A percentile compares a stretch with the other conserved stretches of the same genome.
Evolutionary conservation across 2,113 vertebrate genomes (phyloP).

Genomic region (Passer montanus): DNA sequence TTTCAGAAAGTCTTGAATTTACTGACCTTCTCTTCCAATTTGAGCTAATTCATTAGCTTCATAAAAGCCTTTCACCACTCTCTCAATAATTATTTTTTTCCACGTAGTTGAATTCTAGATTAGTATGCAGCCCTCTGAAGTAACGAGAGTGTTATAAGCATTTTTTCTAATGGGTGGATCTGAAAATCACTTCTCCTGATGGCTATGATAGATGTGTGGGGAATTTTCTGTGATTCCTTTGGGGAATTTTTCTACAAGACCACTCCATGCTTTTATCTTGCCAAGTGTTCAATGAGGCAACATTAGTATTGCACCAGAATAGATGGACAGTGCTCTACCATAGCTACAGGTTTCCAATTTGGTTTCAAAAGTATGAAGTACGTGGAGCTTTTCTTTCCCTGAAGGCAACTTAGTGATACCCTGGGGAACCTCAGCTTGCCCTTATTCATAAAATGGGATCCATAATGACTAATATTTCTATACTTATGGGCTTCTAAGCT

Average conservation of each 20-base stretch:
- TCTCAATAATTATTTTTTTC: constrained; percentile 46
- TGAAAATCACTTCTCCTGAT: not conserved
- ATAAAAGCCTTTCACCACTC: not conserved
- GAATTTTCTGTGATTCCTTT: not conserved
- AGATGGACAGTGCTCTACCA: not conserved
- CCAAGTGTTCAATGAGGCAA: not conserved
- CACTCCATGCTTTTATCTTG: not conserved
- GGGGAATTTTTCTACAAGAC: not conserved
- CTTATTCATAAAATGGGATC: not conserved
- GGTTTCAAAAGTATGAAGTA: not conserved
- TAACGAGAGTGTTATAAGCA: not conserved
- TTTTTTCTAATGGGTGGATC: not conserved
- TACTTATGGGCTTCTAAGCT: not conserved
- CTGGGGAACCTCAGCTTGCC: not conserved
- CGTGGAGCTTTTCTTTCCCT: rapidly evolving
- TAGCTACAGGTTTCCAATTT: not conserved
- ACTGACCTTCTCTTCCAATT: constrained; percentile 34
- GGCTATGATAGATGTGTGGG: not conserved
- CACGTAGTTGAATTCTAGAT: constrained; percentile 12
- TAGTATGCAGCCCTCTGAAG: constrained; percentile 17
- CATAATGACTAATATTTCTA: not conserved
- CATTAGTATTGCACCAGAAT: not conserved
- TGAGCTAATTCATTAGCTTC: constrained; percentile 44
- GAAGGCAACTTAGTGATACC: not conserved
- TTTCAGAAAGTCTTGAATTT: constrained; percentile 27